Conservation (phyloP, 2,888 invertebrate genomes). For the Eulithis prunata region DNA sequence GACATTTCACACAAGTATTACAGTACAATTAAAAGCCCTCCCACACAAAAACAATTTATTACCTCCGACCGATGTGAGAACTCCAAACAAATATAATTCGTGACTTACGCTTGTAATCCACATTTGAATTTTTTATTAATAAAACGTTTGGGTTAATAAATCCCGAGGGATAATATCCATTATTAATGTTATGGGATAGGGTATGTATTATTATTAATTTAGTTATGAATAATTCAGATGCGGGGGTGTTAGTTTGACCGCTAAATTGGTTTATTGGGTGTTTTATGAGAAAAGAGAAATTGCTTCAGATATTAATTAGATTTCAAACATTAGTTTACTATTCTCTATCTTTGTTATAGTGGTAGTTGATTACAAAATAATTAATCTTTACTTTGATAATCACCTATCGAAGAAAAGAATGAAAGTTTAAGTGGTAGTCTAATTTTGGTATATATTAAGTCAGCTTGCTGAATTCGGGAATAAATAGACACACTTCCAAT, state of each 20-base stretch:
- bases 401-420: too few relatives aligned
- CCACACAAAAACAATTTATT: conserved; percentile 38
- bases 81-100: conserved; percentile 72
- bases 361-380: too few relatives aligned
- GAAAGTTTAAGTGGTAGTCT: too few relatives aligned
- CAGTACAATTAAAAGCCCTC: conserved; percentile 40
- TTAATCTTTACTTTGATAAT: too few relatives aligned
- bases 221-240: conserved; percentile 68
- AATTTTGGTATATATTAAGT: too few relatives aligned
- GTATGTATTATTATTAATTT: conserved; percentile 76
- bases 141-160: conserved; percentile 55
- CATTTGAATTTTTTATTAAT: conserved; percentile 83
- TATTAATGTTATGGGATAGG: conserved; percentile 63
- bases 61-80: conserved; percentile 32
- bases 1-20: conserved; percentile 66
- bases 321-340: neutral
- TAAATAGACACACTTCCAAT: too few relatives aligned
- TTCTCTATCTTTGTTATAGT: too few relatives aligned
- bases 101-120: conserved; percentile 71
- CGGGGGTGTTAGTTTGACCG: conserved; percentile 29
- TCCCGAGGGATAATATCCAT: conserved; percentile 55
- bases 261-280: conserved; percentile 33
- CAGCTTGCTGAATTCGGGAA: too few relatives aligned
- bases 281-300: conserved; percentile 17
- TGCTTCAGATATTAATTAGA: neutral